Base-by-base conservation (phyloP, 2,797 vertebrate species). In the Amazona ochrocephala region DNA sequence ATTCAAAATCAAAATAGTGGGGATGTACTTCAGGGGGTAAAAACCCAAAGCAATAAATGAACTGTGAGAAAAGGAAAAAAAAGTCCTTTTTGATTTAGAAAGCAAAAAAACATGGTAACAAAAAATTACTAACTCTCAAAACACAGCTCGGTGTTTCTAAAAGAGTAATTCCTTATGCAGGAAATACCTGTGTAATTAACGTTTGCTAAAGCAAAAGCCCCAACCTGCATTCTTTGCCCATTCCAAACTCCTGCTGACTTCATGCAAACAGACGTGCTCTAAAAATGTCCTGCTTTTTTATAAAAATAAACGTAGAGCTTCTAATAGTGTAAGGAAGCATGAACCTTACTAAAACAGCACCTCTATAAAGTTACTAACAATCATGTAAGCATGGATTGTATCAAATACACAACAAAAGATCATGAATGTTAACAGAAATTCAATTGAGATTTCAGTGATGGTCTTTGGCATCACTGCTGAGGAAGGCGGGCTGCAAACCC, bases 101-200 rank as follows among this genome's bases (percentile, higher is more conserved):
- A 87, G 44, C 7, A 74, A 82, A 87, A 84, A 78, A 67, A 0
- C 42, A 16, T 2, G 5, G 18, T 51, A 56, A 5, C 19, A 68
- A n/a, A 12, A 87, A 88, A 82, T 51, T 84, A 84, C n/a, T 71
- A 41, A 21, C 27, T 71, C 39, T 64, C 26, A 48, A 45, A 85
- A 71, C 22, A 71, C 13, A 65, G 37, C 18, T 79, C 66, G 86
- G 8, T 50, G 20, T 93, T 95, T 94, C 45, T 71, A 13, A 66
- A 21, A 64, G 29, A 68, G 24, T 37, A 58, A 72, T 62, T 93
- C 48, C 42, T 92, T 29, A 6, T 70, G 81, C 48, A 81, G 89
- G 83, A 94, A 92, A 93, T 91, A 84, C 65, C 61, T 53, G 53
- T 0, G 4, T 94, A 91, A 95, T 87, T 95, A 91, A 77, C 1